phyloP scores from a whole-genome alignment of 92 coral and sea anemone species.

The Palythoa grandiflora region DNA sequence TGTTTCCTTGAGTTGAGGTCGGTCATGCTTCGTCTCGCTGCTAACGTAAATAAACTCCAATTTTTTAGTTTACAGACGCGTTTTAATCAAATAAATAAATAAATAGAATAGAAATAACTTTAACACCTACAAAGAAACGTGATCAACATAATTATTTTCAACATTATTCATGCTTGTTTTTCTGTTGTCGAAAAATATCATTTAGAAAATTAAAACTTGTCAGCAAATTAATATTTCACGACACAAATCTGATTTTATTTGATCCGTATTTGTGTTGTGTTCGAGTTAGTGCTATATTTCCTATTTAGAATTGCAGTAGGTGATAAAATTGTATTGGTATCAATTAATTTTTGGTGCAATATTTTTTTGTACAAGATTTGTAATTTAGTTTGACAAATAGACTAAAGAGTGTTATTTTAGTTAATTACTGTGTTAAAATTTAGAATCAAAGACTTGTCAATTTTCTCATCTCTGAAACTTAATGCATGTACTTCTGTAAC shows the following conservation, averaged over 20 bases:
- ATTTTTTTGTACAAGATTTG: background rate
- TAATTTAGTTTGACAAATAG: background rate
- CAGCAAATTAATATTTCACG: constrained; percentile 28
- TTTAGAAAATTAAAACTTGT: background rate
- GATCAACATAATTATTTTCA: background rate
- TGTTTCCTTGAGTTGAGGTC: constrained; percentile 1
- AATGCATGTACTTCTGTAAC: too few relatives aligned
- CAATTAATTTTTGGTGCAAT: background rate
- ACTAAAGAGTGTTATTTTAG: too few relatives aligned
- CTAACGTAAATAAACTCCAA: background rate
- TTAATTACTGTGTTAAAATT: too few relatives aligned
- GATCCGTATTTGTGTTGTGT: background rate
- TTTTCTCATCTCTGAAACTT: too few relatives aligned
- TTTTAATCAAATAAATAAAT: background rate
- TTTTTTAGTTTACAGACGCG: background rate
- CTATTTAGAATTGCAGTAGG: background rate
- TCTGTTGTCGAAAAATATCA: background rate
- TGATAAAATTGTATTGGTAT: background rate
- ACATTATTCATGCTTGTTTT: background rate
- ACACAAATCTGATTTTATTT: background rate
- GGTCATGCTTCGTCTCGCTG: background rate
- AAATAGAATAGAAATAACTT: background rate
- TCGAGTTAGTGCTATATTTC: background rate
- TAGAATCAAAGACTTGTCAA: too few relatives aligned
- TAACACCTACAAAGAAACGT: background rate